Percentiles rank a stretch among this genome's conserved stretches.
These are phyloP conservation scores for Anolis carolinensis DNA, from an alignment of 2,113 vertebrate genomes.

Conservation along the genomic window DNA sequence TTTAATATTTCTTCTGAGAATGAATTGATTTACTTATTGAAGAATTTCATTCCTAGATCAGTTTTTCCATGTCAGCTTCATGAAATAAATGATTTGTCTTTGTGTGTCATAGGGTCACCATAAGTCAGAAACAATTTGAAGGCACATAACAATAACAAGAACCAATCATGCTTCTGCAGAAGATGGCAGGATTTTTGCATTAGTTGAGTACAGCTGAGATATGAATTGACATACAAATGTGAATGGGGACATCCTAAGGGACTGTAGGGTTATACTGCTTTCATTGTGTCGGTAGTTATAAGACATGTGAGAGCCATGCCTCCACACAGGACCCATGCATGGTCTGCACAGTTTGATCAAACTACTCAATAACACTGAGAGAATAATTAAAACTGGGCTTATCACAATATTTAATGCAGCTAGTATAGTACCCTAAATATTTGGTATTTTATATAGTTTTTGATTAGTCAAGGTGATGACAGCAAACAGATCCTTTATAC, in stretches of 20 bases:
- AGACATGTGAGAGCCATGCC: background rate
- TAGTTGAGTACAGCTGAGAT: background rate
- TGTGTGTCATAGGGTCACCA: background rate
- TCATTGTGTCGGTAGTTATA: background rate
- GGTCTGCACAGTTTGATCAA: background rate
- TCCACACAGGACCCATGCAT: background rate
- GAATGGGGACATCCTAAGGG: background rate
- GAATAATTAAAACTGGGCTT: background rate
- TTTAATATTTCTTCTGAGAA: too few species aligned
- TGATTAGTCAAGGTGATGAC: background rate
- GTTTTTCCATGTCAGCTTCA: background rate
- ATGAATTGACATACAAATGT: background rate
- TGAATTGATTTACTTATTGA: too few species aligned
- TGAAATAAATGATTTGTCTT: background rate
- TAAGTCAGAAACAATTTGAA: too few species aligned
- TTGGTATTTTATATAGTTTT: background rate
- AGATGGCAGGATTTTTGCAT: background rate
- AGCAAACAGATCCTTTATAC: background rate
- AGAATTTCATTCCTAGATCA: too few species aligned
- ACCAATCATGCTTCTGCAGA: background rate
- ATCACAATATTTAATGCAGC: background rate
- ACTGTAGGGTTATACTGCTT: background rate
- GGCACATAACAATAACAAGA: too few species aligned
- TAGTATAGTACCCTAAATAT: background rate
- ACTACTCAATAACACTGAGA: background rate